A percentile compares a stretch with the other conserved stretches of the same genome.
Evolutionary conservation across 2,888 invertebrate species (phyloP).

Genomic region (Villa cingulata): DNA sequence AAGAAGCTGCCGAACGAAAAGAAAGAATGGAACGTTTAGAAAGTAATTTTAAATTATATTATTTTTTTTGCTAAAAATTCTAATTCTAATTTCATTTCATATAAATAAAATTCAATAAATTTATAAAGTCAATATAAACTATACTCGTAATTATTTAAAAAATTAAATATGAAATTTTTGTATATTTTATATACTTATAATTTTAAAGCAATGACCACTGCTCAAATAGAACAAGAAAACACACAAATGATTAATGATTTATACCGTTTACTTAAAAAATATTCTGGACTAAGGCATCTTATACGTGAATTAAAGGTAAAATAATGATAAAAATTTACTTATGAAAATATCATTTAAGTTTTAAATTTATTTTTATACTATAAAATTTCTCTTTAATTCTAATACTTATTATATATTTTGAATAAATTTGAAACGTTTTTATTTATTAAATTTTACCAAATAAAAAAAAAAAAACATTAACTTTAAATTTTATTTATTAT

Average conservation of each 20-base stretch:
- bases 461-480: too few species aligned
- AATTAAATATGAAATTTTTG: too few species aligned
- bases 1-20: conserved; percentile 71
- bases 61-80: too few species aligned
- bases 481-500: too few species aligned
- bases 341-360: background rate
- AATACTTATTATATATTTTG: background rate
- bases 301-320: conserved; percentile 74
- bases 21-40: conserved; percentile 77
- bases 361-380: background rate
- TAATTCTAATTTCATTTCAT: too few species aligned
- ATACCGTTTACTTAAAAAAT: conserved; percentile 82
- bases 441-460: too few species aligned
- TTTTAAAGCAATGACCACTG: conserved; percentile 70
- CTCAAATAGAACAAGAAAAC: conserved; percentile 85
- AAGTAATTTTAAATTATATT: conserved; percentile 49
- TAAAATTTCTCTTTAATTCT: background rate
- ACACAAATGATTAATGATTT: conserved; percentile 89
- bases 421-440: too few species aligned
- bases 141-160: too few species aligned
- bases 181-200: conserved; percentile 28
- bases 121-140: too few species aligned
- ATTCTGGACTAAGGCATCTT: conserved; percentile 75
- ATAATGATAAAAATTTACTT: too few species aligned
- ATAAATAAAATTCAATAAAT: too few species aligned